Base-by-base conservation (phyloP, 2,797 vertebrate species). In the Myotis pilosus region DNA sequence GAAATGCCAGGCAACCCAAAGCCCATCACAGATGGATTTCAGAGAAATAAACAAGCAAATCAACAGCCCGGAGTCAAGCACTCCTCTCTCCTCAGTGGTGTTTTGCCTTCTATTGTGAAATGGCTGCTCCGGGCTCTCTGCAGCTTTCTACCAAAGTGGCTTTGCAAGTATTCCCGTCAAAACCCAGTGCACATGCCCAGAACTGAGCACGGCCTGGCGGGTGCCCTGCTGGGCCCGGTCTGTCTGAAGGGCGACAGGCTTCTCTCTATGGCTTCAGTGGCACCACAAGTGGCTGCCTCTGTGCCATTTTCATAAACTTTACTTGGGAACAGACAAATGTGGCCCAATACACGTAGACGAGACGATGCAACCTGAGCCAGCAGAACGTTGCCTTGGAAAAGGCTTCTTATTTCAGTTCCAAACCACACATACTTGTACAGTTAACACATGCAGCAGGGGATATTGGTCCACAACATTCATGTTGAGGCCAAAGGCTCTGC, bases 381-480 rank as follows among this genome's bases (percentile, higher is more conserved):
- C 95, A 97, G 57, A 97, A 81, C 75, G 38, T 12, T 44, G 96
- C 33, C 92, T 96, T 97, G 98, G 98, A 98, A 97, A 87, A 95
- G 60, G 38, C 68, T 44, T 2, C 81, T 92, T 16, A 10, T 94
- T 96, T 87, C 12, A 1, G 81, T 97, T 98, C 98, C 98, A 98
- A 98, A 98, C 97, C 98, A 97, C 98, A 97, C 98, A 98, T 98
- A 98, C 94, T 97, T 98, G 97, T 94, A 91, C 93, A 84, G 98
- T 98, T 96, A 98, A 97, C 97, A 96, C 97, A 98, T 82, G 89
- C 88, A 9, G 95, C 60, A 3, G 95, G 96, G 97, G 96, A 97
- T n/a, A 96, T 3, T 38, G 93, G 96, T 93, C 97, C 96, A 95
- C 78, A 33, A 84, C 94, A 95, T 94, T 84, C 96, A 80, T 10